Evolutionary conservation across 2,888 invertebrate genomes (phyloP), one percentile per base, ranked within the genome.

Genomic region (Acleris cristana): DNA sequence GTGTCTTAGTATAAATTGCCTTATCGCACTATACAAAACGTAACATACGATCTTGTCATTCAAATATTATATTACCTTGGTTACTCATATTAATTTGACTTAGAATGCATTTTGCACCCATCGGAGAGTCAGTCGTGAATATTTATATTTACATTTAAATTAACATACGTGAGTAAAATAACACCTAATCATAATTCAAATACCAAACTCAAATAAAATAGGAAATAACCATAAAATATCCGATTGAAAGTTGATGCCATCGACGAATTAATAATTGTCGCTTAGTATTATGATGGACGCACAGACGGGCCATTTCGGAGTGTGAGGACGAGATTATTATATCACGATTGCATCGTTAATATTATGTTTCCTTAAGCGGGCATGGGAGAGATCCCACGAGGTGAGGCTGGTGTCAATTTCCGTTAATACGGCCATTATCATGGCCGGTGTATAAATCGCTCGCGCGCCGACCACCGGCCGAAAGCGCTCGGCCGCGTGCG

Each of bases 371-470:
- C 84, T 84, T 84, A 85, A 81, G 82, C 79, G 82, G 82, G 75
- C 79, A 72, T 78, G 80, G 78, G 73, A 72, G 71, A 77, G 76
- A 74, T 82, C 84, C 80, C 83, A 83, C 83, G 76, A 79, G 76
- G 73, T 76, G 78, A 79, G 76, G 75, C 80, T 79, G 85, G 89
- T 89, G 90, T 91, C 89, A 88, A 87, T 89, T 89, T 89, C 87
- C 89, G 89, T 89, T 89, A 88, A 89, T 88, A 83, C 74, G 85
- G 78, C 86, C 80, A 90, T 90, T 89, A 90, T 82, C 80, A 80
- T 80, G 78, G 80, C 76, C 76, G 82, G 79, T 83, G 85, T 84
- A 88, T 90, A 89, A 90, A 89, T 89, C 86, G 85, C 82, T 85
- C 75, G 81, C 74, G 82, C 77, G 71, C 70, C 84, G 86, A 86